phyloP scores from a whole-genome alignment of 2,888 invertebrate genomes.

The Brenthis ino region DNA sequence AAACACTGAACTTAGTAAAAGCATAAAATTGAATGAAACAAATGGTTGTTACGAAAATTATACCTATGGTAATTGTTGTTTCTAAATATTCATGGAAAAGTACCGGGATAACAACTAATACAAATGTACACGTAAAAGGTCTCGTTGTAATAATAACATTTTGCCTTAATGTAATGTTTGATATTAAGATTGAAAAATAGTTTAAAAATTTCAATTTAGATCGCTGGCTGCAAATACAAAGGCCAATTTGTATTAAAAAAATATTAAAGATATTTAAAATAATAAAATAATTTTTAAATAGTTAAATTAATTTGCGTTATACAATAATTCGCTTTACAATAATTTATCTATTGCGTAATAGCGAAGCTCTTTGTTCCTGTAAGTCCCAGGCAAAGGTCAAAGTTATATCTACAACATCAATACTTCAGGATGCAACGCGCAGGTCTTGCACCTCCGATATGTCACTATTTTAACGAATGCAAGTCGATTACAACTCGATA shows the following conservation, averaged over 20 bases:
- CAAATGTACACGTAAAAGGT: no score
- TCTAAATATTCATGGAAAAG: no score
- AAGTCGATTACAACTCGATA: conserved; percentile 26
- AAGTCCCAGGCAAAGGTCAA: conserved; percentile 25
- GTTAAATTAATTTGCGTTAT: neutral
- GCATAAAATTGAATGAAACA: no score
- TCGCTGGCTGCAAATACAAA: neutral
- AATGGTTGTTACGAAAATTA: no score
- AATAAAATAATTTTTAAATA: no score
- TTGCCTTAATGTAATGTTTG: no score
- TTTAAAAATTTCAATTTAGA: neutral
- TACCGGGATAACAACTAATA: no score
- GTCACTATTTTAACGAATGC: conserved; percentile 11
- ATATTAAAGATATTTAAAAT: no score
- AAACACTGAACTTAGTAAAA: no score
- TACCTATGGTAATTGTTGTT: no score
- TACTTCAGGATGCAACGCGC: conserved; percentile 26
- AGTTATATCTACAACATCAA: conserved; percentile 18
- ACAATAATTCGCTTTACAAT: neutral
- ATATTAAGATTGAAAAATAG: neutral
- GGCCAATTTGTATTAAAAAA: no score
- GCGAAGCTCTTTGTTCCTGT: conserved; percentile 11
- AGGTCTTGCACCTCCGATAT: conserved; percentile 21
- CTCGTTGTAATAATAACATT: no score
- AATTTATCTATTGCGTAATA: neutral